Evolutionary conservation across 1,140 invertebrate genomes (phyloP).

Genomic region (Araneus ventricosus): DNA sequence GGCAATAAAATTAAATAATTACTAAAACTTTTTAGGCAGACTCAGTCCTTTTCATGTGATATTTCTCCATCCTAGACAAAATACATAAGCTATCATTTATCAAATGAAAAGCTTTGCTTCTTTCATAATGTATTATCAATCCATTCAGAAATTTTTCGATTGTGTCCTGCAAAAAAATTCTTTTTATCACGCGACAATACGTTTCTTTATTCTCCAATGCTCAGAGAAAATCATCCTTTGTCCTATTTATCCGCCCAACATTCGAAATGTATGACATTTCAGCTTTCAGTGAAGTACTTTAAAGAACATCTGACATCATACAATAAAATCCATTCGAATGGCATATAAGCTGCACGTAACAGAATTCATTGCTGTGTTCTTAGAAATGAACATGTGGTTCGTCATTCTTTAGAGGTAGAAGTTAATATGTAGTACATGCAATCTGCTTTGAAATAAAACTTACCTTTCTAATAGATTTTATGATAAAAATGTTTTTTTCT

Average conservation of each 20-base stretch:
- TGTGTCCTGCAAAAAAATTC: neutral
- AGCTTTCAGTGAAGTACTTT: neutral
- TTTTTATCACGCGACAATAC: neutral
- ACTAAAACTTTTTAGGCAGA: no score
- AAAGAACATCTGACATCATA: neutral
- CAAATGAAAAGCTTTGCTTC: neutral
- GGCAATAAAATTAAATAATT: no score
- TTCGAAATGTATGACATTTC: slow-evolving; percentile 5
- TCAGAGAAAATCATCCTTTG: neutral
- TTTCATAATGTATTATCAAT: neutral
- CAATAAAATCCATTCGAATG: neutral
- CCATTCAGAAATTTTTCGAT: neutral
- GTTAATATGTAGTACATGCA: no score
- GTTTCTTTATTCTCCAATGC: neutral
- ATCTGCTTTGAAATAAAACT: no score
- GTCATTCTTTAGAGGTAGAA: neutral
- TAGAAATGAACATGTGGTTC: neutral
- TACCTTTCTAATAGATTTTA: no score
- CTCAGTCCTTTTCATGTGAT: no score
- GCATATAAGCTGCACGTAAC: neutral
- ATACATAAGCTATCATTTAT: neutral
- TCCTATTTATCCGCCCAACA: neutral
- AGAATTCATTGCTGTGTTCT: neutral
- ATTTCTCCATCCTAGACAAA: neutral
- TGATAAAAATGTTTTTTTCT: no score